Evolutionary conservation across 2,113 vertebrate species (phyloP).

Genomic region (Phrynosoma blainvillii): DNA sequence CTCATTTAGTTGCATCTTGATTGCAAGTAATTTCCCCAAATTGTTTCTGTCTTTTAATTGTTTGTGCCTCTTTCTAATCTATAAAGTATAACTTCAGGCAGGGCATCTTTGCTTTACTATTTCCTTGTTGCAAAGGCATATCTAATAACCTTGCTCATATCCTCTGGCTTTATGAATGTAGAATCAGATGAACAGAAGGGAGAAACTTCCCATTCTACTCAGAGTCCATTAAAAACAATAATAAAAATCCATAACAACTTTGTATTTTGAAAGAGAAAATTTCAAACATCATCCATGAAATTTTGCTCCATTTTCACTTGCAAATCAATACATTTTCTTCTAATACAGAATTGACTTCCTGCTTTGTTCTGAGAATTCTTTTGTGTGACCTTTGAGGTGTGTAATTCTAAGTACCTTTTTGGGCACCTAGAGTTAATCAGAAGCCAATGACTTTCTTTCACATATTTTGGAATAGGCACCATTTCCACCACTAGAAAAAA

Average conservation of each 20-base stretch:
- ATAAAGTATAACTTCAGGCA: constrained; percentile 82
- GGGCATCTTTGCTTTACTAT: constrained; percentile 73
- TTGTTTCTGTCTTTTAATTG: constrained; percentile 78
- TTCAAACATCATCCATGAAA: constrained; percentile 48
- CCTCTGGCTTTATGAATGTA: constrained; percentile 67
- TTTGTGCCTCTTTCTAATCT: constrained; percentile 77
- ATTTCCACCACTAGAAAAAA: constrained; percentile 45
- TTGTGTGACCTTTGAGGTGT: constrained; percentile 34
- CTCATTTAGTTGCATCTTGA: constrained; percentile 81
- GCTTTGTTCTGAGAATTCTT: constrained; percentile 20
- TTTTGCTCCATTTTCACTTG: constrained; percentile 28
- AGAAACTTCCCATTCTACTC: constrained; percentile 59
- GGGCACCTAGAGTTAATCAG: constrained; percentile 56
- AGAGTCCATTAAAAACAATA: constrained; percentile 65
- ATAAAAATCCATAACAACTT: constrained; percentile 41
- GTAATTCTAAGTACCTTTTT: constrained; percentile 45
- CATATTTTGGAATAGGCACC: constrained; percentile 43
- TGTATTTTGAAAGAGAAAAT: constrained; percentile 59
- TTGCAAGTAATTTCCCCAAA: constrained; percentile 83
- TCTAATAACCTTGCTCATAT: constrained; percentile 74
- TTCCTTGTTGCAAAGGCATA: constrained; percentile 70
- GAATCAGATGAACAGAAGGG: constrained; percentile 69
- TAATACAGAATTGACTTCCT: constrained; percentile 23
- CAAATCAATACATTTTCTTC: constrained; percentile 34
- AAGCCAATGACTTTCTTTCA: constrained; percentile 49